phyloP scores from a whole-genome alignment of 2,113 vertebrate genomes.

The Meleagris gallopavo region DNA sequence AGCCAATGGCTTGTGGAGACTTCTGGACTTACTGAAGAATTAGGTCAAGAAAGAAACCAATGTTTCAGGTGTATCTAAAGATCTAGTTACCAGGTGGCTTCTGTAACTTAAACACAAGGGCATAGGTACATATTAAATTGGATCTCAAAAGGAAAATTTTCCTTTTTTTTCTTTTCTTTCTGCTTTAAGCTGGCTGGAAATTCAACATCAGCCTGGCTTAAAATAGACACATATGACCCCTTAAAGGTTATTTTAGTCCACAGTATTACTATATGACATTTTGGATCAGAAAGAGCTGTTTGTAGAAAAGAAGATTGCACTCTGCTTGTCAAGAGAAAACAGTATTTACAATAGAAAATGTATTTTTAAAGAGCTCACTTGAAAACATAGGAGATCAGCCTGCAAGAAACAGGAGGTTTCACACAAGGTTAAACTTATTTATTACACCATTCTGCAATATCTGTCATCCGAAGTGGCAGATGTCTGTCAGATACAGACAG shows the following conservation, averaged over 20 bases:
- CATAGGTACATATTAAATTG: not conserved
- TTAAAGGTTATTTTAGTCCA: not conserved
- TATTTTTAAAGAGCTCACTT: not conserved
- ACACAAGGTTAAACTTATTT: not conserved
- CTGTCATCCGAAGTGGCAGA: not conserved
- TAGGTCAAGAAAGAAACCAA: not conserved
- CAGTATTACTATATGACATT: not conserved
- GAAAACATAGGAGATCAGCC: not conserved
- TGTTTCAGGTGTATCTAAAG: not conserved
- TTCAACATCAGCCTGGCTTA: not conserved
- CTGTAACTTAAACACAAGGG: not conserved
- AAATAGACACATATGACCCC: not conserved
- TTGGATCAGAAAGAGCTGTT: not conserved
- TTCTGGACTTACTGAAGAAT: not conserved
- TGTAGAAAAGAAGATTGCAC: not conserved
- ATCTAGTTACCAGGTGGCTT: not conserved
- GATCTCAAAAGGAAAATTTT: not conserved
- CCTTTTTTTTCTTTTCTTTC: not conserved
- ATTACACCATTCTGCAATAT: not conserved
- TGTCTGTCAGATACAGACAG: not conserved
- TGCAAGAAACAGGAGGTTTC: not conserved
- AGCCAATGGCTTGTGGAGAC: not conserved
- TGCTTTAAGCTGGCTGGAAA: not conserved
- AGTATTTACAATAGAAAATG: not conserved
- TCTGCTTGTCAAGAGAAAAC: not conserved